phyloP scores from a whole-genome alignment of 1,140 invertebrate genomes.

The Aphelinus atriplicis region DNA sequence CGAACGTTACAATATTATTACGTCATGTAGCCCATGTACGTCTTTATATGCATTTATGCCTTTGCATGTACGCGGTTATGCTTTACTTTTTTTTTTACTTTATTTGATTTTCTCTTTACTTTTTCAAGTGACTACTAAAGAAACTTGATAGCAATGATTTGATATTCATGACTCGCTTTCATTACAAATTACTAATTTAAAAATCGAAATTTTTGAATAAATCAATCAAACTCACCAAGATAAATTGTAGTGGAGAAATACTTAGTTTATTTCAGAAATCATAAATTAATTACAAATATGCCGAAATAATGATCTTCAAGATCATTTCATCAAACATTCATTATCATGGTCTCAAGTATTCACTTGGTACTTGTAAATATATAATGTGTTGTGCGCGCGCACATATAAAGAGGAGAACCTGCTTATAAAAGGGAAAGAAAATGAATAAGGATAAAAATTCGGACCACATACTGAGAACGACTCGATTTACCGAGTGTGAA shows the following conservation, averaged over 20 bases:
- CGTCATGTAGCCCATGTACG: conserved; percentile 47
- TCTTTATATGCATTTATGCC: conserved; percentile 40
- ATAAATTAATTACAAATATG: no score
- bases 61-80: conserved; percentile 33
- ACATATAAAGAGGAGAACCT: conserved; percentile 22
- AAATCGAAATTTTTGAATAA: no score
- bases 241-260: no score
- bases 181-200: not conserved
- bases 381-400: conserved; percentile 35
- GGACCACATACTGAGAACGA: conserved; percentile 16
- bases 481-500: conserved; percentile 21
- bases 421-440: conserved; percentile 25
- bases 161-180: conserved; percentile 5
- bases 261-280: no score
- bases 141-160: not conserved
- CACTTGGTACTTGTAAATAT: conserved; percentile 26
- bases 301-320: no score
- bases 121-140: conserved; percentile 12
- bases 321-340: no score
- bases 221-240: no score
- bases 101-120: conserved; percentile 20
- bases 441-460: conserved; percentile 35
- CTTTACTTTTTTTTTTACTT: conserved; percentile 29
- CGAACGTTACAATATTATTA: conserved; percentile 56
- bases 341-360: not conserved